These are phyloP conservation scores for Hylomyscus alleni DNA, from an alignment of 2,797 vertebrate genomes.

Conservation along the genomic window DNA sequence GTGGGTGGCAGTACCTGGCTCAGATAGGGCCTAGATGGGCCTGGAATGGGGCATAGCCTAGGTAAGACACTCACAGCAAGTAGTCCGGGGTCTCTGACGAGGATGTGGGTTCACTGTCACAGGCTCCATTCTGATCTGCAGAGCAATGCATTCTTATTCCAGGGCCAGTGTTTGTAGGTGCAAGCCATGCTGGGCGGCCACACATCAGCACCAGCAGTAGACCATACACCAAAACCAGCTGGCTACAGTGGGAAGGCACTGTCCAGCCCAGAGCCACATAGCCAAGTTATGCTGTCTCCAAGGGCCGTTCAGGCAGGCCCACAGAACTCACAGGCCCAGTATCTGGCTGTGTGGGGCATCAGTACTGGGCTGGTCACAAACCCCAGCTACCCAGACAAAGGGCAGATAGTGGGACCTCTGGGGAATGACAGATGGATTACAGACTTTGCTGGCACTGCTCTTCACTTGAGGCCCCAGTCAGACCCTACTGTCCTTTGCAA, in stretches of 20 bases:
- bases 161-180: too few relatives aligned
- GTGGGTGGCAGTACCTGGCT: neutral
- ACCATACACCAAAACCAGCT: neutral
- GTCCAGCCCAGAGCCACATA: neutral
- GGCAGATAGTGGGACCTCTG: neutral
- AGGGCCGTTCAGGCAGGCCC: neutral
- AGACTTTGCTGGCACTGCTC: too few relatives aligned
- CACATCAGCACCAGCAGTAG: neutral
- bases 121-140: conserved; percentile 95
- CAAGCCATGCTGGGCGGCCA: too few relatives aligned
- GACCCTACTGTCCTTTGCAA: neutral
- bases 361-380: neutral
- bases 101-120: conserved; percentile 93
- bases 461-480: neutral
- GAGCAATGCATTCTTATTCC: neutral
- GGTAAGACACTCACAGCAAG: conserved; percentile 94
- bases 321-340: neutral
- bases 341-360: neutral
- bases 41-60: neutral
- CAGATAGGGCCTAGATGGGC: neutral
- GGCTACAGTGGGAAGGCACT: too few relatives aligned
- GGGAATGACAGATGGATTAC: neutral
- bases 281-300: too few relatives aligned
- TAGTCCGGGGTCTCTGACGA: conserved; percentile 95
- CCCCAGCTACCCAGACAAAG: too few relatives aligned